Evolutionary conservation across 2,888 invertebrate genomes (phyloP).

Genomic region (Clistopyga incitator): DNA sequence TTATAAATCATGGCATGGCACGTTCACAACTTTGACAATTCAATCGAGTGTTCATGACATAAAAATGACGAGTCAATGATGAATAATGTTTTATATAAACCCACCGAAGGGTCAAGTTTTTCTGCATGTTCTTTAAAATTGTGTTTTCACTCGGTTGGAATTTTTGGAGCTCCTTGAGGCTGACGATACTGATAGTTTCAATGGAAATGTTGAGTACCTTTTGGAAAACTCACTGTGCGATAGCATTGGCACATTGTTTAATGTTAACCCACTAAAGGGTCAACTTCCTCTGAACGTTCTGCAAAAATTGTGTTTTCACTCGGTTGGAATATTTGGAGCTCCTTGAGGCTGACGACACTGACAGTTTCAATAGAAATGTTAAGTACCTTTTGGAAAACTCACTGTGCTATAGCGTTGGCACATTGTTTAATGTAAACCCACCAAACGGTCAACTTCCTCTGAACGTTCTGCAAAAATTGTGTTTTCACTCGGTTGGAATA

Average conservation of each 20-base stretch:
- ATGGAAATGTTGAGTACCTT: constrained; percentile 85
- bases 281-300: constrained; percentile 85
- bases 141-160: constrained; percentile 85
- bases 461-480: constrained; percentile 86
- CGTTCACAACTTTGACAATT: neutral
- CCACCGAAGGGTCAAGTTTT: constrained; percentile 86
- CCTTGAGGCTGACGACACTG: constrained; percentile 79
- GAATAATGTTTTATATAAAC: constrained; percentile 86
- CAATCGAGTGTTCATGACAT: neutral
- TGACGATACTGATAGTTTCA: constrained; percentile 80
- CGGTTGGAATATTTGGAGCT: constrained; percentile 85
- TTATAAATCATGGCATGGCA: neutral
- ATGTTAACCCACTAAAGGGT: constrained; percentile 86
- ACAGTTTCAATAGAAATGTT: constrained; percentile 83
- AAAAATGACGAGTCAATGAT: constrained; percentile 25
- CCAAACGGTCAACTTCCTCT: constrained; percentile 86
- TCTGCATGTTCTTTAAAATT: constrained; percentile 86
- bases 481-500: constrained; percentile 85
- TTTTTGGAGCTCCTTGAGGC: constrained; percentile 84
- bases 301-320: constrained; percentile 85
- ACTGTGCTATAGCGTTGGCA: constrained; percentile 86
- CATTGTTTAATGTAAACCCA: constrained; percentile 87
- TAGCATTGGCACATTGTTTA: constrained; percentile 87
- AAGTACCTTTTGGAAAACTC: constrained; percentile 87
- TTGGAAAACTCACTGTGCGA: constrained; percentile 87